Conservation (phyloP, 1,140 invertebrate species). For the Matsumurasca onukii region DNA sequence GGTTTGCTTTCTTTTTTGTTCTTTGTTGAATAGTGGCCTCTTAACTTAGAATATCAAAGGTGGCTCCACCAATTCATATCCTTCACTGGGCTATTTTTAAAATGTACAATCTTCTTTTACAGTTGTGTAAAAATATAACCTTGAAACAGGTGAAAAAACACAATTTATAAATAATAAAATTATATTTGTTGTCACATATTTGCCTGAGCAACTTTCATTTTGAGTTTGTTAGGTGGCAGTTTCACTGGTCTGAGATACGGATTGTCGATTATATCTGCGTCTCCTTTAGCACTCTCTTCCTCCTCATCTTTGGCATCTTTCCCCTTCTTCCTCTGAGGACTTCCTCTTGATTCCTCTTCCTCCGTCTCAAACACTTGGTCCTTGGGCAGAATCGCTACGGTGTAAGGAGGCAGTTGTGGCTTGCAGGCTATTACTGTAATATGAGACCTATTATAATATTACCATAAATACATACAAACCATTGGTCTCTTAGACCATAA, state of each 20-base stretch:
- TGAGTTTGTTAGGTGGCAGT: conserved; percentile 39
- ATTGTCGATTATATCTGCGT: conserved; percentile 76
- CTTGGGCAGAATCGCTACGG: conserved; percentile 83
- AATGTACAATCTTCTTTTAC: not conserved
- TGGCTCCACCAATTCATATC: too few relatives aligned
- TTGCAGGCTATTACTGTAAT: conserved; percentile 86
- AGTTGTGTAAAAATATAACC: not conserved
- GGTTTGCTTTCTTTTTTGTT: too few relatives aligned
- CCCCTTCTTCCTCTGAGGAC: conserved; percentile 52
- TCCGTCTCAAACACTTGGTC: conserved; percentile 95
- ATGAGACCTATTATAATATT: conserved; percentile 35
- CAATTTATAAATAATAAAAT: not conserved
- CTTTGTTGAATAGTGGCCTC: too few relatives aligned
- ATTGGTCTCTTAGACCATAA: not conserved
- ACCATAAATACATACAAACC: not conserved
- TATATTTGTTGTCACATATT: not conserved
- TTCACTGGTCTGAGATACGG: conserved; percentile 83
- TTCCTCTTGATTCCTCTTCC: conserved; percentile 67
- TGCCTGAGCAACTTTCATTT: too few relatives aligned
- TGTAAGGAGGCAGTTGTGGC: conserved; percentile 76
- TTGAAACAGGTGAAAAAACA: not conserved
- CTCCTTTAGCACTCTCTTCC: conserved; percentile 50
- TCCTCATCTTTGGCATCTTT: conserved; percentile 50
- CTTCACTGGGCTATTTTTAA: too few relatives aligned
- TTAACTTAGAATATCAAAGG: too few relatives aligned